Base-by-base conservation (phyloP, 64 coral and sea anemone genomes). In the Actinia equina region DNA sequence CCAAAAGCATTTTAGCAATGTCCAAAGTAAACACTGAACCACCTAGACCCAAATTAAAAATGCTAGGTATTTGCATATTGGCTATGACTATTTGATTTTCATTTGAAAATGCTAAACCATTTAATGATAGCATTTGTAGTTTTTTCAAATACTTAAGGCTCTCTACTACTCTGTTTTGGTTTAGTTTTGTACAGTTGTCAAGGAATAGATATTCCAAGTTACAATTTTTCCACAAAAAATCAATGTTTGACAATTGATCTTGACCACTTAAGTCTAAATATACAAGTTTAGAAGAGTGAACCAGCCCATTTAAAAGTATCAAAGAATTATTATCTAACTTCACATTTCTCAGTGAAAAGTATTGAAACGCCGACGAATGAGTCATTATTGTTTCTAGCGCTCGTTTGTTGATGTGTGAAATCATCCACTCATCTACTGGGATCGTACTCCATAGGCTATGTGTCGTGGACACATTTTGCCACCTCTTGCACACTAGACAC, bases 221-320 rank as follows among this genome's bases (percentile, higher is more conserved):
- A 22, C 15, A 5, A 80, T 9, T 30, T 10, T 80, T 22, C 3
- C 14, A 44, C 77, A 80, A 44, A 80, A 80, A 80, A 18, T 80
- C 77, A 3, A 80, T 14, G 19, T 22, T 80, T 80, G 6, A 45
- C 3, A 80, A 8, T 18, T 45, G 77, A 6, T 15, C 7, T 46
- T 80, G 77, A 14, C 19, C 13, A 80, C 77, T 80, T 80, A 80
- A 80, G 15, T 80, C 77, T 80, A 80, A 14, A 44, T 80, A 80
- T 6, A 46, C 77, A 22, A 80, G 77, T 80, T 80, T 80, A 46
- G 77, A 80, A 80, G 77, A 80, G 77, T 80, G 43, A 80, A 42
- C 77, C 43, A 80, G 19, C 43, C 15, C 4, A 80, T 14, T 25
- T 6, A 80, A 22, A 80, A 80, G 77, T 8, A 3, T 14, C 4